Conservation (phyloP, 2,113 vertebrate species). For the Phylloscopus trochilus region DNA sequence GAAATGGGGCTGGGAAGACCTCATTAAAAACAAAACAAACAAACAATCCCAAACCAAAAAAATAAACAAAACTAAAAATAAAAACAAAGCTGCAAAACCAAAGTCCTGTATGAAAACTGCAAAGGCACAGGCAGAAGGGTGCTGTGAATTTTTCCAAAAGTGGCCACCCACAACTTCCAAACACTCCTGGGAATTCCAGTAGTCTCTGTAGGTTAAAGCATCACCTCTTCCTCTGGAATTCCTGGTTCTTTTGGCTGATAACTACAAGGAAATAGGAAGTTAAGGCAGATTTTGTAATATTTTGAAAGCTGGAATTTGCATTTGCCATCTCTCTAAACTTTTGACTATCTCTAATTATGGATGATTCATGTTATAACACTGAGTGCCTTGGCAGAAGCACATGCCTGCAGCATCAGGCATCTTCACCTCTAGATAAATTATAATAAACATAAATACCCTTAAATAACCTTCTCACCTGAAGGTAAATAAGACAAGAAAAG, state of each 20-base stretch:
- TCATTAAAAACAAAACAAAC: background rate
- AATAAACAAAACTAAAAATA: background rate
- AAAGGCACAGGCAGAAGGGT: background rate
- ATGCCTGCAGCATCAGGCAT: background rate
- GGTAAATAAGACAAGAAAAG: background rate
- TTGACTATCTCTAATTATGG: background rate
- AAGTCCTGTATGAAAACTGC: background rate
- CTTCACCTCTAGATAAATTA: background rate
- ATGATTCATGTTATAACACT: background rate
- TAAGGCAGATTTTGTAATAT: background rate
- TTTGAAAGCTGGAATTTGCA: background rate
- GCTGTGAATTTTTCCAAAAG: background rate
- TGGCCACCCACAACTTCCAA: rapidly evolving
- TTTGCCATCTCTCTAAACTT: background rate
- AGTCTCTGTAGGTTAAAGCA: background rate
- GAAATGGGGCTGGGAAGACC: background rate
- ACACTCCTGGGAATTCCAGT: background rate
- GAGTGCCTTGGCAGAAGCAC: background rate
- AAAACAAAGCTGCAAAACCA: background rate
- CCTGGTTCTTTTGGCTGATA: background rate
- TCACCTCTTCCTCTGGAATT: background rate
- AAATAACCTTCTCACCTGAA: background rate
- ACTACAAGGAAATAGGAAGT: background rate
- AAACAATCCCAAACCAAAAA: no score
- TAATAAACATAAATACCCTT: background rate